Evolutionary conservation across 2,888 invertebrate species (phyloP), one percentile per base, ranked within the genome.

Genomic region (Xiphydria camelus): DNA sequence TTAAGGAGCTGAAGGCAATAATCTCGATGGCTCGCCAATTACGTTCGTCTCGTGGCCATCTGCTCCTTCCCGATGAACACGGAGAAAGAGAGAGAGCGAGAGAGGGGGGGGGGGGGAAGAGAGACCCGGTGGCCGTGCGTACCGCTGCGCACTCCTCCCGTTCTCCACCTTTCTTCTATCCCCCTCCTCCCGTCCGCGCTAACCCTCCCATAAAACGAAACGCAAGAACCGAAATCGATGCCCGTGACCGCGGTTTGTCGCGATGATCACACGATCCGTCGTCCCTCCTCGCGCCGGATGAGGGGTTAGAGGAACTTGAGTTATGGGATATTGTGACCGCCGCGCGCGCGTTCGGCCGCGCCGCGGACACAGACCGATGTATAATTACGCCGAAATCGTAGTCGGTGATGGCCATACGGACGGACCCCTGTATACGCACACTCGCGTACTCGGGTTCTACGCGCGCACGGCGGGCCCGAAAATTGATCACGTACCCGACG

Each of bases 371-470:
- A 57, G 57, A 57, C 53, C 51, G 64, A 61, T 57, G 62, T 73
- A 67, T 71, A 73, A 73, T 73, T 73, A 73, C 61, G 72, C 62
- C 69, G 64, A 70, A 73, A 72, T 69, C 71, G 66, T 70, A 67
- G 68, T 62, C 61, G 56, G 54, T 29, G 12, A 29, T 29, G 15
- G n/a, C n/a, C n/a, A n/a, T n/a, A n/a, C n/a, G 40, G 38, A 45
- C 46, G 41, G 46, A 48, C 45, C 31, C 15, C 40, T 35, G 25
- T n/a, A 40, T 35, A 26, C 45, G 32, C 47, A 21, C 19, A 14
- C 26, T 15, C 9, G 23, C 37, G 26, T 36, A 23, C 35, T 31
- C 33, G 19, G 21, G 29, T 26, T 4, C 15, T 18, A n/a, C n/a
- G n/a, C n/a, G 61, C 64, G 63, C 66, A 70, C 26, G 22, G 33